These are phyloP conservation scores for Mormyrus lacerda DNA, from an alignment of 2,113 vertebrate species.

Conservation along the genomic window DNA sequence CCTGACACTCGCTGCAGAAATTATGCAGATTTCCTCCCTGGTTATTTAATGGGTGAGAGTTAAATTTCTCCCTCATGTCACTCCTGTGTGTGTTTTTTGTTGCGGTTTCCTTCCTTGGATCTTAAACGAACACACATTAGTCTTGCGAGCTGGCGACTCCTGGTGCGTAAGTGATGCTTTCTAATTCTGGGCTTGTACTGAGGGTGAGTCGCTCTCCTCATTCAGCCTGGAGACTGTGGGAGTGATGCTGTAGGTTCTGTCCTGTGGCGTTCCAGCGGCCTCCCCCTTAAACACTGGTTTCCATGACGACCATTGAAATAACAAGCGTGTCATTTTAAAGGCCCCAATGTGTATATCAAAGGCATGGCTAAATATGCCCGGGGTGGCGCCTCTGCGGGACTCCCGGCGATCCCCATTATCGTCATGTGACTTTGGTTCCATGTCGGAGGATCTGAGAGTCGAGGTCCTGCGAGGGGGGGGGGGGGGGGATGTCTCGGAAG, in stretches of 20 bases:
- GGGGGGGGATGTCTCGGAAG: neutral
- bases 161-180: neutral
- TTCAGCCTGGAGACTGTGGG: conserved; percentile 12
- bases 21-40: neutral
- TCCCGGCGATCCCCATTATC: neutral
- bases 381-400: no score
- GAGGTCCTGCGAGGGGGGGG: neutral
- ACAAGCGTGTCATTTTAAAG: neutral
- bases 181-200: neutral
- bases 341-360: neutral
- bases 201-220: neutral
- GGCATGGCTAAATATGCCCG: neutral
- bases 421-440: neutral
- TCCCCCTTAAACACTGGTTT: conserved; percentile 12
- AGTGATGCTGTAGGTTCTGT: neutral
- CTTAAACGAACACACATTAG: neutral
- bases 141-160: neutral
- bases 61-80: neutral
- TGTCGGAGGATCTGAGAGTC: neutral
- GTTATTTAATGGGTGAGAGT: neutral
- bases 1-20: neutral
- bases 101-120: neutral
- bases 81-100: neutral
- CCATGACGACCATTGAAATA: conserved; percentile 5
- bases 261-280: neutral